Evolutionary conservation across 2,888 invertebrate species (phyloP).

Genomic region (Galerucella nymphaeae): DNA sequence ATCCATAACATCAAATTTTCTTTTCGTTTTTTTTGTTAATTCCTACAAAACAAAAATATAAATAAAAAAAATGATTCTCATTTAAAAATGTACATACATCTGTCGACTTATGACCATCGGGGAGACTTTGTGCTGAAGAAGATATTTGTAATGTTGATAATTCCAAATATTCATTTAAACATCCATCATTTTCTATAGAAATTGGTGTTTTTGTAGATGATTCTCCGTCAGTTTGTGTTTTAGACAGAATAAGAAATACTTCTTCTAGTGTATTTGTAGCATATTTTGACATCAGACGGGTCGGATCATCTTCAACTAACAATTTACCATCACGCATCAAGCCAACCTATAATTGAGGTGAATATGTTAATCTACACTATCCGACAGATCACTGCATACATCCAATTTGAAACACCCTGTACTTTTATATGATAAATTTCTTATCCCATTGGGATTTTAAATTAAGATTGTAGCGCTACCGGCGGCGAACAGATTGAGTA

Average conservation of each 20-base stretch:
- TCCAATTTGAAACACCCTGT: too few relatives aligned
- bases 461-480: too few relatives aligned
- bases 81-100: conserved; percentile 34
- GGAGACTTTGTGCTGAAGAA: conserved; percentile 10
- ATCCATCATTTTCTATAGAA: not conserved
- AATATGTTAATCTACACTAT: not conserved
- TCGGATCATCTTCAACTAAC: conserved; percentile 85
- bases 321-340: conserved; percentile 86
- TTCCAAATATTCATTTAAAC: not conserved
- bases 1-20: not conserved
- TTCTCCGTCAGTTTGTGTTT: conserved; percentile 68
- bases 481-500: too few relatives aligned
- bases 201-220: not conserved
- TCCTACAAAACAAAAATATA: not conserved
- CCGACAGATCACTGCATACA: too few relatives aligned
- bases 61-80: not conserved
- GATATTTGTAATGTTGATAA: not conserved
- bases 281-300: conserved; percentile 74
- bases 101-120: conserved; percentile 37
- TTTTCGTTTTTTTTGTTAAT: conserved; percentile 6
- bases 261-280: conserved; percentile 83
- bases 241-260: conserved; percentile 83
- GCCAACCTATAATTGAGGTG: conserved; percentile 76
- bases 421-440: too few relatives aligned
- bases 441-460: too few relatives aligned